Percentiles rank a stretch among this genome's conserved stretches.
Conservation (phyloP, 2,113 vertebrate species). For the Coracopsis vasa region DNA sequence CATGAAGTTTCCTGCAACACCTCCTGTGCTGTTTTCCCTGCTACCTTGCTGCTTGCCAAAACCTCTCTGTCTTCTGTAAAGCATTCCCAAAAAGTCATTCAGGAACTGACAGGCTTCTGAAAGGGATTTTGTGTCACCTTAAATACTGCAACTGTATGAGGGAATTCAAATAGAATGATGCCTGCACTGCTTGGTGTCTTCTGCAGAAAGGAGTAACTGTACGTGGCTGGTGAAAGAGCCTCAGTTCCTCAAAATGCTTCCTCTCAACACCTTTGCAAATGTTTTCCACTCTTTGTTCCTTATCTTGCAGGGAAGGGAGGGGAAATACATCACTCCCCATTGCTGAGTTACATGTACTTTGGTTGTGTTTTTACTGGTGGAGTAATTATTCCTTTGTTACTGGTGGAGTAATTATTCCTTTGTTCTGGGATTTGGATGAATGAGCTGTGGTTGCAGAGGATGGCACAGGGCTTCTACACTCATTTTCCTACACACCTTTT, state of each 20-base stretch:
- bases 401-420: neutral
- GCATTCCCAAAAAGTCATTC: neutral
- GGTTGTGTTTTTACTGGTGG: neutral
- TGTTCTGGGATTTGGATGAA: neutral
- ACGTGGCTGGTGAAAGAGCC: neutral
- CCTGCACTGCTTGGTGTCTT: neutral
- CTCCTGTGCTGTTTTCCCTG: neutral
- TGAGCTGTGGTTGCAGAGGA: neutral
- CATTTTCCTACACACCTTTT: neutral
- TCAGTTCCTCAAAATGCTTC: neutral
- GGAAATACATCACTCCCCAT: neutral
- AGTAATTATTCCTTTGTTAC: neutral
- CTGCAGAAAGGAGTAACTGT: neutral
- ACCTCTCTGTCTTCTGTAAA: neutral
- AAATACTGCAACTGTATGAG: constrained; percentile 36
- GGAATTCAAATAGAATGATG: neutral
- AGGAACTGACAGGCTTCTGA: constrained; percentile 33
- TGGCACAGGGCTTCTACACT: neutral
- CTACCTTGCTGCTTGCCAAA: constrained; percentile 11
- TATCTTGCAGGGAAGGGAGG: neutral
- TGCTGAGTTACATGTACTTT: neutral
- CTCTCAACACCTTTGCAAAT: neutral
- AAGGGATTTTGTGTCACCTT: constrained; percentile 39
- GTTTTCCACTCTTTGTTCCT: neutral
- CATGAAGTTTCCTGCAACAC: constrained; percentile 32